These are phyloP conservation scores for Eriosoma lanigerum DNA, from an alignment of 1,140 invertebrate species.

Conservation along the genomic window DNA sequence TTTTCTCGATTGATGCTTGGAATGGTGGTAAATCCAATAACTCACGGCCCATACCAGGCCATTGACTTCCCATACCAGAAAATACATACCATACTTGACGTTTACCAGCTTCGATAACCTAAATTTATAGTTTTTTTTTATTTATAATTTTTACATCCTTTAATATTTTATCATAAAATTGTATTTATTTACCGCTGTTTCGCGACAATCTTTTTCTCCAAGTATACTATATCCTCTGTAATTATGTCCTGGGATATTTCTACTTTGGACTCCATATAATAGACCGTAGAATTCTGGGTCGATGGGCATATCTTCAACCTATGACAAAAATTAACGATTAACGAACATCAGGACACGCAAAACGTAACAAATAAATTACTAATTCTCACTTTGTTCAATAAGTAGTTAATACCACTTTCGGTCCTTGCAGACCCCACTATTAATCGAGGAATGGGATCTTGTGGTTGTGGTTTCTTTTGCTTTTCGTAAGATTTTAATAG, in stretches of 20 bases:
- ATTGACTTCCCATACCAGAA: constrained; percentile 71
- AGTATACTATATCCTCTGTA: constrained; percentile 62
- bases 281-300: constrained; percentile 57
- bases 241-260: constrained; percentile 58
- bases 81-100: constrained; percentile 67
- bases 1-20: constrained; percentile 61
- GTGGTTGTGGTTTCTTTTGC: constrained; percentile 53
- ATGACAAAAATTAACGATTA: too few species aligned
- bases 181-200: constrained; percentile 23
- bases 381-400: constrained; percentile 48
- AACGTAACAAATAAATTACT: neutral
- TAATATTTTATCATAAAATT: neutral
- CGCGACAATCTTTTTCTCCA: constrained; percentile 36
- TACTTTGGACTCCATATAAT: constrained; percentile 56
- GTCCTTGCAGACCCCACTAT: constrained; percentile 54
- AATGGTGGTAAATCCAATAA: constrained; percentile 64
- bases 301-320: constrained; percentile 55
- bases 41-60: constrained; percentile 66
- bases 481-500: constrained; percentile 61
- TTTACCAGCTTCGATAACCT: constrained; percentile 61
- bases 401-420: constrained; percentile 31
- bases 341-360: too few species aligned
- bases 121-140: constrained; percentile 39
- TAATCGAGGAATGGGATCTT: constrained; percentile 54
- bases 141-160: neutral